Conservation (phyloP, 2,888 invertebrate species). For the Tigriopus californicus region DNA sequence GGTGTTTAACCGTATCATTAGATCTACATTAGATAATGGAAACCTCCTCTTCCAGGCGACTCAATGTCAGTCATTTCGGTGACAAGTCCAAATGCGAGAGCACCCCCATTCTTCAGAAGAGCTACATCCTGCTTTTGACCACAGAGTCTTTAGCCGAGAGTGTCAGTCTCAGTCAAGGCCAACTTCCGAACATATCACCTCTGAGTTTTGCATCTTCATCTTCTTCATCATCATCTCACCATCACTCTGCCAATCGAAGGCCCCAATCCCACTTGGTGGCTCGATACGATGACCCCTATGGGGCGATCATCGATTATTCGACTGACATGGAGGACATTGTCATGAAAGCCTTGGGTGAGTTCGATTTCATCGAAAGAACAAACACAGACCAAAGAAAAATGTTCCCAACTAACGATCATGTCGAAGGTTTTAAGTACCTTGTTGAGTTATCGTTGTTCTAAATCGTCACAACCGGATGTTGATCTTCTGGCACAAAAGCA, state of each 20-base stretch:
- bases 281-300: conserved; percentile 1
- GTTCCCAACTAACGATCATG: too few relatives aligned
- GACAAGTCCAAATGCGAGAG: neutral
- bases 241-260: neutral
- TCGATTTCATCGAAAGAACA: neutral
- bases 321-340: neutral
- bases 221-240: too few relatives aligned
- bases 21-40: neutral
- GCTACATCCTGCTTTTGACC: neutral
- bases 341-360: conserved; percentile 1
- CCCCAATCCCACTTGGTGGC: neutral
- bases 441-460: too few relatives aligned
- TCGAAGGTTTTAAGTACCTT: too few relatives aligned
- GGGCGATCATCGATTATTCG: conserved; percentile 2
- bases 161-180: neutral
- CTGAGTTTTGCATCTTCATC: too few relatives aligned
- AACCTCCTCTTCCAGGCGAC: conserved; percentile 30
- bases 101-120: neutral
- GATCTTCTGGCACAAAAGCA: too few relatives aligned
- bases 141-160: neutral
- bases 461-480: too few relatives aligned
- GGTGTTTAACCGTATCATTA: too few relatives aligned
- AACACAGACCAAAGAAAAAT: too few relatives aligned
- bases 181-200: neutral
- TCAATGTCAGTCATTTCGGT: conserved; percentile 38